A percentile compares a stretch with the other conserved stretches of the same genome.
Evolutionary conservation across 2,888 invertebrate genomes (phyloP).

Genomic region (Ophonus ardosiacus): DNA sequence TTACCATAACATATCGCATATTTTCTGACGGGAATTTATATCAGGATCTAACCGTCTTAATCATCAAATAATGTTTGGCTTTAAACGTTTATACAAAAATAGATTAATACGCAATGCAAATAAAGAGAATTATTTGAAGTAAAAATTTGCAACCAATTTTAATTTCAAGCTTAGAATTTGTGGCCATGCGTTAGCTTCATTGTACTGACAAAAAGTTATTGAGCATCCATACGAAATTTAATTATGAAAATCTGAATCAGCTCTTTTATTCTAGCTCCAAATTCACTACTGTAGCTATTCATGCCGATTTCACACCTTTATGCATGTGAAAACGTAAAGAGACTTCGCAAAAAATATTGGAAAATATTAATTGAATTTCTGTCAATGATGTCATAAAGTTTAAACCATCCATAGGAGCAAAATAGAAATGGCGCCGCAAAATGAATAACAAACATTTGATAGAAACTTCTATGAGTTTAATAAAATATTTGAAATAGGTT

Average conservation of each 20-base stretch:
- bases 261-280: constrained; percentile 16
- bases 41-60: too few species aligned
- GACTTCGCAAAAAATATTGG: constrained; percentile 27
- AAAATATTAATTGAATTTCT: constrained; percentile 45
- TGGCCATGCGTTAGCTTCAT: background rate
- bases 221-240: background rate
- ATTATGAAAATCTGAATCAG: constrained; percentile 16
- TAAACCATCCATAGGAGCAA: constrained; percentile 7
- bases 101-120: background rate
- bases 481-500: constrained; percentile 12
- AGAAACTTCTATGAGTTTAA: background rate
- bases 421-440: background rate
- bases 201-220: constrained; percentile 10
- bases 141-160: background rate
- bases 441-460: constrained; percentile 8
- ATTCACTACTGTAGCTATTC: constrained; percentile 29
- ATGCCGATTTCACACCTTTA: constrained; percentile 31
- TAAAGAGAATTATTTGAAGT: background rate
- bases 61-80: too few species aligned
- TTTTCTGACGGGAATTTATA: too few species aligned
- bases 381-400: constrained; percentile 21
- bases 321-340: constrained; percentile 12
- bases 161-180: background rate
- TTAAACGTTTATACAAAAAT: background rate
- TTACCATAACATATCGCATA: too few species aligned